A percentile compares a stretch with the other conserved stretches of the same genome.
These are phyloP conservation scores for Mantis religiosa DNA, from an alignment of 2,888 invertebrate genomes.

Conservation along the genomic window DNA sequence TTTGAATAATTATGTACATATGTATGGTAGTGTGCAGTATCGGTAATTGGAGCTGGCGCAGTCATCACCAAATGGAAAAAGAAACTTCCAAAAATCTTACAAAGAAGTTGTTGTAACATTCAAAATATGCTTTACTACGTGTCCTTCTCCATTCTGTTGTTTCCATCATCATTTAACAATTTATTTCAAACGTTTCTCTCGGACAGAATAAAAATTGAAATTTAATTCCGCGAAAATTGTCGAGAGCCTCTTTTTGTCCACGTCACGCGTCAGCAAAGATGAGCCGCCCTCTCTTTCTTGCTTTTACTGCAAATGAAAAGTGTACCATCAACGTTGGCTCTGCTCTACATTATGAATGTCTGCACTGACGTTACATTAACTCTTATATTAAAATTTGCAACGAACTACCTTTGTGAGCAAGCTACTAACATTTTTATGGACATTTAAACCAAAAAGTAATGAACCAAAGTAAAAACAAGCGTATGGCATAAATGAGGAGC, in stretches of 20 bases:
- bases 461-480: too few species aligned
- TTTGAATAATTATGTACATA: too few species aligned
- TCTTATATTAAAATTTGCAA: not conserved
- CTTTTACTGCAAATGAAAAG: not conserved
- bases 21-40: too few species aligned
- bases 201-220: not conserved
- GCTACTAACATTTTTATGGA: not conserved
- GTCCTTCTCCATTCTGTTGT: too few species aligned
- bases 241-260: not conserved
- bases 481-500: too few species aligned
- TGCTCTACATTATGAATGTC: not conserved
- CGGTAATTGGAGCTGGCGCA: too few species aligned
- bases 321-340: not conserved
- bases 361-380: not conserved
- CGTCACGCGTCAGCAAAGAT: not conserved
- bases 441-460: not conserved
- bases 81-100: too few species aligned
- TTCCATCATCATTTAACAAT: too few species aligned
- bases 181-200: not conserved
- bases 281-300: not conserved
- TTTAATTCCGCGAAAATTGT: not conserved
- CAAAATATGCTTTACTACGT: too few species aligned
- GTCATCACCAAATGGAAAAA: too few species aligned
- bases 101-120: too few species aligned
- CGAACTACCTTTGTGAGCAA: not conserved